phyloP scores from a whole-genome alignment of 2,113 vertebrate species.

The Cyphomyrus discorhynchus region DNA sequence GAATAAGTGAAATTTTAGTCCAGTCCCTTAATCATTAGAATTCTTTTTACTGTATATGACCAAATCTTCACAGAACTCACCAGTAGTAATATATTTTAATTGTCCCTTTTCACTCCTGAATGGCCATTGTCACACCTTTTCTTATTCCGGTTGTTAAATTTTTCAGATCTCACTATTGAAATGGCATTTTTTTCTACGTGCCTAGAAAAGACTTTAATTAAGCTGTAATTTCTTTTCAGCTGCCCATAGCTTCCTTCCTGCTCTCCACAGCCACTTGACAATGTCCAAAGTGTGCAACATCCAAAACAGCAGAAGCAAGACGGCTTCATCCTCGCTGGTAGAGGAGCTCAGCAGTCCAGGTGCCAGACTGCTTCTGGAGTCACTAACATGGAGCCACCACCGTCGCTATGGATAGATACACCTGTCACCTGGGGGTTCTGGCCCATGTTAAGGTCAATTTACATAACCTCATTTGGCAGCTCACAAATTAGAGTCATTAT shows the following conservation, averaged over 20 bases:
- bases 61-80: background rate
- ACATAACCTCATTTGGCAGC: slow-evolving; percentile 99
- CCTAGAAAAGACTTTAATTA: background rate
- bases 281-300: background rate
- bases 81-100: background rate
- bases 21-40: background rate
- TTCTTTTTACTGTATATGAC: background rate
- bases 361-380: background rate
- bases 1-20: background rate
- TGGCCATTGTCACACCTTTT: background rate
- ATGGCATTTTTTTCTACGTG: background rate
- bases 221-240: slow-evolving; percentile 6
- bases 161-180: background rate
- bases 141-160: background rate
- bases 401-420: slow-evolving; percentile 60
- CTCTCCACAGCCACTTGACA: background rate
- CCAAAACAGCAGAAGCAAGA: background rate
- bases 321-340: background rate
- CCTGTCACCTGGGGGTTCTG: slow-evolving; percentile 99
- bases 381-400: background rate
- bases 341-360: background rate
- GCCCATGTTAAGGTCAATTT: slow-evolving; percentile 98
- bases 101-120: background rate
- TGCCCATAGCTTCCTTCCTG: background rate
- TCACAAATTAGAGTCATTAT: slow-evolving; percentile 99